phyloP scores from a whole-genome alignment of 2,797 vertebrate species.

The Mormyrus proboscirostris region DNA sequence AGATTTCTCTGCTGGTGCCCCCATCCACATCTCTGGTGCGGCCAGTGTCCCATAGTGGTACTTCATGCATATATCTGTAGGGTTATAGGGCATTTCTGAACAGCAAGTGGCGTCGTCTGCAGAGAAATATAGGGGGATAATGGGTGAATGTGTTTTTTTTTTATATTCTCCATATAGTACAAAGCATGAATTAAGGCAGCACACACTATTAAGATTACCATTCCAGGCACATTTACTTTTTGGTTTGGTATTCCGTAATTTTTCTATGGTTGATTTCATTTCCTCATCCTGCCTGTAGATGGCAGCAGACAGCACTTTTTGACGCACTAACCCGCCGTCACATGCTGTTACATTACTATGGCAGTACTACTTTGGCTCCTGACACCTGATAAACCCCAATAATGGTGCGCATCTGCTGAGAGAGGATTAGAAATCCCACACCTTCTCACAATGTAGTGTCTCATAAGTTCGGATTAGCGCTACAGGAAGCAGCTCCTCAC shows the following conservation, averaged over 20 bases:
- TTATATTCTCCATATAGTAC: background rate
- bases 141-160: background rate
- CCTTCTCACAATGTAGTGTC: background rate
- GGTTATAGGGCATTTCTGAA: background rate
- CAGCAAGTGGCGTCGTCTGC: background rate
- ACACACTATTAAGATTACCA: background rate
- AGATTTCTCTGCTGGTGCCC: conserved; percentile 31
- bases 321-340: background rate
- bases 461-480: background rate
- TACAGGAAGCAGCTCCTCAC: background rate
- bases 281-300: conserved; percentile 48
- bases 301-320: conserved; percentile 44
- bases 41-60: background rate
- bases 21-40: background rate
- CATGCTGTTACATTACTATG: background rate
- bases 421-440: too few species aligned
- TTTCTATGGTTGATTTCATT: background rate
- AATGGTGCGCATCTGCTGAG: background rate
- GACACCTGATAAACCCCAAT: background rate
- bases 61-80: background rate
- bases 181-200: background rate
- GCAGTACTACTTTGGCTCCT: background rate
- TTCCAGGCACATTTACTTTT: background rate
- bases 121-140: background rate
- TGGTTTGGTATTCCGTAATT: background rate